phyloP scores from a whole-genome alignment of 2,797 vertebrate genomes.

The Malacoctenus gilli region DNA sequence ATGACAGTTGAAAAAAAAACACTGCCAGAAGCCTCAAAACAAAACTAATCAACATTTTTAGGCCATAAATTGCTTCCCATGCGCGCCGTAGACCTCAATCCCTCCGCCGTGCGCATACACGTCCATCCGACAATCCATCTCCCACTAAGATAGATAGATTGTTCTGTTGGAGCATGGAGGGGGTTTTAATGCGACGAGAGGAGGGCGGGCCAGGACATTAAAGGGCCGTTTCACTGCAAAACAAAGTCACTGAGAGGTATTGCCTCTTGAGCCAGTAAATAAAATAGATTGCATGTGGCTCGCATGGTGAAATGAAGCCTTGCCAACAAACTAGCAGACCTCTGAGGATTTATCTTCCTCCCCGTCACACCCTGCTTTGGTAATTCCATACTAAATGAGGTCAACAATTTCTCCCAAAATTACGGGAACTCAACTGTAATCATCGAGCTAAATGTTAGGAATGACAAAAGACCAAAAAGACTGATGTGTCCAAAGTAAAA shows the following conservation, averaged over 20 bases:
- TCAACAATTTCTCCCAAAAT: no score
- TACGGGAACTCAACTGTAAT: no score
- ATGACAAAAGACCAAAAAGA: no score
- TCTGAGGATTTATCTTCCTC: no score
- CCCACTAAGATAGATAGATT: conserved; percentile 35
- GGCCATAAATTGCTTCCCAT: conserved; percentile 48
- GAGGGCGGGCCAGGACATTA: conserved; percentile 23
- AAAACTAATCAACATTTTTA: conserved; percentile 54
- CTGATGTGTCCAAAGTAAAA: no score
- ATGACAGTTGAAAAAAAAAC: conserved; percentile 34
- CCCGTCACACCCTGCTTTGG: no score
- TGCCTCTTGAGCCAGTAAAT: conserved; percentile 1
- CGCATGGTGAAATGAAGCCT: conserved; percentile 8
- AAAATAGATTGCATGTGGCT: conserved; percentile 18
- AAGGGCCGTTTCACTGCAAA: conserved; percentile 40
- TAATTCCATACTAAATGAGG: no score
- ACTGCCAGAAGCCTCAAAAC: conserved; percentile 50
- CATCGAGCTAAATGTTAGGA: no score
- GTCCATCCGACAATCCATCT: conserved; percentile 20
- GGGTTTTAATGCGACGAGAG: conserved; percentile 28
- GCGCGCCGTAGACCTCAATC: conserved; percentile 4
- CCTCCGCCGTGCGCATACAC: conserved; percentile 5
- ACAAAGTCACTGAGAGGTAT: conserved; percentile 20
- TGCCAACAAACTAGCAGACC: no score
- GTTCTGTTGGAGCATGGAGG: conserved; percentile 7